These are phyloP conservation scores for Oreotrochilus melanogaster DNA, from an alignment of 2,113 vertebrate genomes.

Conservation along the genomic window DNA sequence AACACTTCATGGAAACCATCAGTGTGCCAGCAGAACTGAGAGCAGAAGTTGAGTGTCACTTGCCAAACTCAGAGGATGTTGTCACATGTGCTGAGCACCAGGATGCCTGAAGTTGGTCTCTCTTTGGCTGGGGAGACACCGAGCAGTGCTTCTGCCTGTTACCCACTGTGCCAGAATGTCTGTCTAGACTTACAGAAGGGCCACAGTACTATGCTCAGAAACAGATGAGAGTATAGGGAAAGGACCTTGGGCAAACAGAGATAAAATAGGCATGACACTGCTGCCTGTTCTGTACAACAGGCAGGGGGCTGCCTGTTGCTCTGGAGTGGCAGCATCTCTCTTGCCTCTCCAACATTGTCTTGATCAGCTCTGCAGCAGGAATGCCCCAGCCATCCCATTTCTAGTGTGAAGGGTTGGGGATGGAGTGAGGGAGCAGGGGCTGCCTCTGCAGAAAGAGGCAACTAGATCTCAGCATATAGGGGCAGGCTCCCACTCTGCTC, in stretches of 20 bases:
- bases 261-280: background rate
- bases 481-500: background rate
- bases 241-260: rapidly evolving
- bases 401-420: background rate
- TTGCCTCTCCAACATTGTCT: background rate
- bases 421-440: background rate
- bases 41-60: background rate
- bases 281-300: background rate
- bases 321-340: background rate
- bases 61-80: background rate
- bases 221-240: background rate
- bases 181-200: background rate
- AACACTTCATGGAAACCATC: background rate
- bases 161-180: background rate
- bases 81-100: background rate
- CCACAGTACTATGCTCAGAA: background rate
- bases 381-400: background rate
- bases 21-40: background rate
- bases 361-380: background rate
- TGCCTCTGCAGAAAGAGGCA: background rate
- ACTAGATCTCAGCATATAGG: background rate
- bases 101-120: background rate
- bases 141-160: background rate
- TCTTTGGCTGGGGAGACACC: background rate
- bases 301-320: background rate